Evolutionary conservation across 2,888 invertebrate genomes (phyloP).

Genomic region (Brenthis hecate): DNA sequence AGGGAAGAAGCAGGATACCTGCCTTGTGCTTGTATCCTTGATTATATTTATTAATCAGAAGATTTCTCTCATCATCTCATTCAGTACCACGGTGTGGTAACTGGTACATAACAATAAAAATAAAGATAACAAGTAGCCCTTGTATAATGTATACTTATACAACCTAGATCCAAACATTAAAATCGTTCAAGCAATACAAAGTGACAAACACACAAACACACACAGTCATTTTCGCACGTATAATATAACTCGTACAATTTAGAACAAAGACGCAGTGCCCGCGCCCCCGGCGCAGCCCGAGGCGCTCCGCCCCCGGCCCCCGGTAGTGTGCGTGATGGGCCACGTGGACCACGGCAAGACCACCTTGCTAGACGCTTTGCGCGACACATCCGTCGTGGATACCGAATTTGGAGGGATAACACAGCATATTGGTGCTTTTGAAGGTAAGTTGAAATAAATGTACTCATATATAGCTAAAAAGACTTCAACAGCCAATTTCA

Average conservation of each 20-base stretch:
- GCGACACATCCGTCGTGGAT: slow-evolving; percentile 93
- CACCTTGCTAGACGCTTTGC: slow-evolving; percentile 93
- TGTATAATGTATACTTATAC: neutral
- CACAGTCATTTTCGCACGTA: too few species aligned
- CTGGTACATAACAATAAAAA: neutral
- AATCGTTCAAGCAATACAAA: neutral
- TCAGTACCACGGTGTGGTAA: too few species aligned
- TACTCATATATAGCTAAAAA: neutral
- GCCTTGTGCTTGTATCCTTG: too few species aligned
- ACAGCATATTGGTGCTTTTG: slow-evolving; percentile 99
- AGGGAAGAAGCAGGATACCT: too few species aligned
- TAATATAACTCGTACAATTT: neutral
- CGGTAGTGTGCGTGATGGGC: slow-evolving; percentile 99
- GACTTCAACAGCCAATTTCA: too few species aligned
- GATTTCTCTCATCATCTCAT: too few species aligned
- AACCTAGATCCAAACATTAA: neutral
- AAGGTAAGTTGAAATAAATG: slow-evolving; percentile 73
- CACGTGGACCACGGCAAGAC: slow-evolving; percentile 99
- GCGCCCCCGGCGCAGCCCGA: slow-evolving; percentile 85
- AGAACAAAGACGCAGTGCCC: slow-evolving; percentile 81
- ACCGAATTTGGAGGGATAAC: slow-evolving; percentile 99
- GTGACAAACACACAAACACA: too few species aligned
- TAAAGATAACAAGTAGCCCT: neutral
- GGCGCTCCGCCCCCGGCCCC: slow-evolving; percentile 88
- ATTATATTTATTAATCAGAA: too few species aligned